Evolutionary conservation across 2,888 invertebrate genomes (phyloP), one percentile per base, ranked within the genome.

Genomic region (Cosmia trapezina): DNA sequence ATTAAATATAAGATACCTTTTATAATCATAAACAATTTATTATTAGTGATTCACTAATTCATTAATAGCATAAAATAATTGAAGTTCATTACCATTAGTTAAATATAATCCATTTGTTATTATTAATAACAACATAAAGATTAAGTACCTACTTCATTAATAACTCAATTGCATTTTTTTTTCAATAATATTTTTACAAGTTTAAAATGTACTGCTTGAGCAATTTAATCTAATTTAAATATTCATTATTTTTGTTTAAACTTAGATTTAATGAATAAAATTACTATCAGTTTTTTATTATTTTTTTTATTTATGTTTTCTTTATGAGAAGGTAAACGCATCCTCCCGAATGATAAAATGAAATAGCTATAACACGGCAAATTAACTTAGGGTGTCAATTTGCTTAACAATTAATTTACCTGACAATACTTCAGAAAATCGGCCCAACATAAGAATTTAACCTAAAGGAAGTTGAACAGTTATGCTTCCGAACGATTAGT

Each of bases 401-500:
- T 22, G 3, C 17, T 61, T 43, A 22, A 4, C 11, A 22, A 12
- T 17, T 4, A 17, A 61, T 61, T 28, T 17, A 12, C 8, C 12
- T 9, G 9, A 28, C n/a, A 56, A 67, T 45, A 22, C 4, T 57
- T 28, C 4, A 17, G 8, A 28, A 19, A 60, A 53, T n/a, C 2
- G n/a, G 4, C 3, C 17, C 41, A 49, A 33, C 9, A 70, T 17
- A 14, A n/a, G 17, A 47, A 54, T 28, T 41, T n/a, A 37, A 70
- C 12, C 2, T 4, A 45, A 0, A 33, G 45, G 57, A 62, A 76
- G 9, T 76, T 57, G 0, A 59, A 49, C 59, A 53, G 22, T 43
- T n/a, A 45, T 43, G 49, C 57, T 77, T 49, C 53, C n/a, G 12
- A 63, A 4, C 28, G 33, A 70, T 70, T 53, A 65, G 45, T 73